These are phyloP conservation scores for Stichodactyla mertensii DNA, from an alignment of 64 coral and sea anemone genomes.

Conservation along the genomic window DNA sequence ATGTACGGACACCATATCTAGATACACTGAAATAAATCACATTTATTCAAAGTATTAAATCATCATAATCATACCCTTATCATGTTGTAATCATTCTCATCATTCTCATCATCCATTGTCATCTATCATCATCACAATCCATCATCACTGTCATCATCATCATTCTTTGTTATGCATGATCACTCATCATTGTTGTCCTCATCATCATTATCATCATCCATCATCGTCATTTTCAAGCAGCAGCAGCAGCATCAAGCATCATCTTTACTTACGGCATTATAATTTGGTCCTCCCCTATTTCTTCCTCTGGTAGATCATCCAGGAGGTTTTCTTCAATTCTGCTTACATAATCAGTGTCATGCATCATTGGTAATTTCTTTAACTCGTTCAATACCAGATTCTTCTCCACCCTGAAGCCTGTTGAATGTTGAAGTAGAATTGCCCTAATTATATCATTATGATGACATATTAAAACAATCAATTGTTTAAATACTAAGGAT, in stretches of 20 bases:
- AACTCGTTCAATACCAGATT: slow-evolving; percentile 74
- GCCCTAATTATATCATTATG: no score
- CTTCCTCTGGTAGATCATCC: slow-evolving; percentile 83
- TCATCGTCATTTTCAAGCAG: neutral
- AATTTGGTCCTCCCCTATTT: slow-evolving; percentile 61
- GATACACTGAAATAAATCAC: slow-evolving; percentile 45
- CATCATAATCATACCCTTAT: neutral
- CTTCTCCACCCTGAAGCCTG: slow-evolving; percentile 70
- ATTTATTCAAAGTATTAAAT: neutral
- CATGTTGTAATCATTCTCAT: neutral
- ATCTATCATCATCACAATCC: neutral
- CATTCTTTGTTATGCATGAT: neutral
- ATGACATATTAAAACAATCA: no score
- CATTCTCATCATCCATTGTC: neutral
- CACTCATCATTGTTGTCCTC: no score
- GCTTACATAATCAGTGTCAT: slow-evolving; percentile 75
- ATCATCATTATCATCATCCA: neutral
- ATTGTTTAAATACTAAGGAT: no score
- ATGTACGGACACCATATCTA: slow-evolving; percentile 76
- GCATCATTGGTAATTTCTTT: slow-evolving; percentile 78
- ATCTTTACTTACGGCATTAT: slow-evolving; percentile 78
- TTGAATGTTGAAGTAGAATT: neutral
- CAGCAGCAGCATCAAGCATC: neutral
- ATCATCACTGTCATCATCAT: neutral
- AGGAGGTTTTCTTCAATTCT: slow-evolving; percentile 56